Base-by-base conservation (phyloP, 2,797 vertebrate genomes). In the Alcedo quadribrachys region DNA sequence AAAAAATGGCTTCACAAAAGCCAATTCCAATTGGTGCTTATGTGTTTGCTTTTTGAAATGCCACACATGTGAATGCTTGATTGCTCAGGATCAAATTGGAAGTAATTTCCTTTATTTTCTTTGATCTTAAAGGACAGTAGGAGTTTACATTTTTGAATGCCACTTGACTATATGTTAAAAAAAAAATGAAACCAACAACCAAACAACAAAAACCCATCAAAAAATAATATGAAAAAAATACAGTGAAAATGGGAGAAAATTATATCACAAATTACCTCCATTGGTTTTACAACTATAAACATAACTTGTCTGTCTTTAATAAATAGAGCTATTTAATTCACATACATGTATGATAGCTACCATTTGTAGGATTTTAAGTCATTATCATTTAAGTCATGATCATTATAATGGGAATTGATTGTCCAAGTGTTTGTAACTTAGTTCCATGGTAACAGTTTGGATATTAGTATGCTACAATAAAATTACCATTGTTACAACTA, bases 21-120 rank as follows among this genome's bases (percentile, higher is more conserved):
- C 48, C 42, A 67, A 33, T 80, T 82, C 7, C 69, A 71, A 3
- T 70, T 80, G 32, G 18, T 77, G 35, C 28, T 73, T 25, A 80
- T 74, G 45, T 85, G 40, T 93, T 92, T 89, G 55, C 76, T 65
- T 85, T 93, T 90, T 89, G 42, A 92, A 90, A 82, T 93, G 88
- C 82, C 1, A 8, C 94, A 58, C 43, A 70, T 77, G 57, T 78
- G 69, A 90, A 77, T 37, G 28, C 87, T 88, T 88, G 81, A 80
- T 90, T 85, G 75, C 71, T 83, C n/a, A 77, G 42, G 35, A 87
- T 93, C 66, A 90, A n/a, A 80, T 60, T 92, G 51, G 61, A 88
- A 94, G 50, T 62, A 73, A 94, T 95, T 92, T 96, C 15, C 53
- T 65, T 78, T 40, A 40, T 40, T 87, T 93, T 92, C 54, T 89